These are phyloP conservation scores for Anagyrus pseudococci DNA, from an alignment of 2,888 invertebrate species.

Conservation along the genomic window DNA sequence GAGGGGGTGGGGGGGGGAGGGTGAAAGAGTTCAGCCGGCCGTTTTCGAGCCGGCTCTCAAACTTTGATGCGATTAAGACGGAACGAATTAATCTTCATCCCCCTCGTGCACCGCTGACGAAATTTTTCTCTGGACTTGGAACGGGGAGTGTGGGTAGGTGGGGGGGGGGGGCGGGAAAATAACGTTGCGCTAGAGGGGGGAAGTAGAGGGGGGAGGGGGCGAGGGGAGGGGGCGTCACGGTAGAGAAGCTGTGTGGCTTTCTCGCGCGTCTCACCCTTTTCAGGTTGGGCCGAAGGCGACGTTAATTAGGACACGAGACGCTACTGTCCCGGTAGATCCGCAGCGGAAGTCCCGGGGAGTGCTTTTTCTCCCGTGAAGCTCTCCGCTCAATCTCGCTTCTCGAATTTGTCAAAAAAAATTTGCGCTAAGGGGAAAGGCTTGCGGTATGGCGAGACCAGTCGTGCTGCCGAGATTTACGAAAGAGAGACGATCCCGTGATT, in stretches of 20 bases:
- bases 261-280: slow-evolving; percentile 41
- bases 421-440: too few species aligned
- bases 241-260: too few species aligned
- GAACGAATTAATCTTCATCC: slow-evolving; percentile 63
- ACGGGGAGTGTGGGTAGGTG: slow-evolving; percentile 43
- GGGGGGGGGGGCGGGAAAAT: slow-evolving; percentile 50
- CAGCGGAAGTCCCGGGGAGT: too few species aligned
- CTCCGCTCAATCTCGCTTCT: slow-evolving; percentile 16
- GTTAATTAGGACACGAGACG: slow-evolving; percentile 56
- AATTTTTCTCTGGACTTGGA: slow-evolving; percentile 44
- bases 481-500: too few species aligned
- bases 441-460: too few species aligned
- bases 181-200: slow-evolving; percentile 42
- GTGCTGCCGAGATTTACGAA: too few species aligned
- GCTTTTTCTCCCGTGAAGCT: too few species aligned
- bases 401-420: slow-evolving; percentile 29
- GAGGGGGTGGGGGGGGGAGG: slow-evolving; percentile 7
- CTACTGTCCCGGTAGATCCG: slow-evolving; percentile 38
- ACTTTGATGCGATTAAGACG: slow-evolving; percentile 63
- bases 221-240: slow-evolving; percentile 31
- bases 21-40: slow-evolving; percentile 47
- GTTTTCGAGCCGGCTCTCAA: slow-evolving; percentile 57
- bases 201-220: slow-evolving; percentile 40
- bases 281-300: slow-evolving; percentile 47
- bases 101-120: slow-evolving; percentile 48